These are phyloP conservation scores for Eledona agricola DNA, from an alignment of 2,888 invertebrate species.

Conservation along the genomic window DNA sequence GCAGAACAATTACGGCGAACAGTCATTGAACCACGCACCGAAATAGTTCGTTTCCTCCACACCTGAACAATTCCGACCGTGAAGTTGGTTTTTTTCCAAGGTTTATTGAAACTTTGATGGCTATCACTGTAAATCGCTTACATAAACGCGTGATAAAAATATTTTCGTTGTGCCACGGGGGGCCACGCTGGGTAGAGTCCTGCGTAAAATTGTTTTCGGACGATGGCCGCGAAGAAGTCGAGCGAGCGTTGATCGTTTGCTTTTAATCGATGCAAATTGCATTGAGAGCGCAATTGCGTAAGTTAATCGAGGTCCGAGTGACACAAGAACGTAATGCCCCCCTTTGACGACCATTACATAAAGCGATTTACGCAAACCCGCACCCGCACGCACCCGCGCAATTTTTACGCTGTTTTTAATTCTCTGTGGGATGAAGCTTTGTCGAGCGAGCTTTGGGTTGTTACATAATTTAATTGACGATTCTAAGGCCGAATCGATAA, in stretches of 20 bases:
- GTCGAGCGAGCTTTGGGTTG: no score
- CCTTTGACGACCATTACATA: slow-evolving; percentile 23
- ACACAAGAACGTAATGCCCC: no score
- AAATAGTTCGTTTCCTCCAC: slow-evolving; percentile 35
- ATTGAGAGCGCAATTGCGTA: slow-evolving; percentile 21
- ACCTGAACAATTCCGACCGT: slow-evolving; percentile 37
- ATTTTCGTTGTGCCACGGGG: slow-evolving; percentile 39
- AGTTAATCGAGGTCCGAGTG: no score
- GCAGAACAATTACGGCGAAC: slow-evolving; percentile 23
- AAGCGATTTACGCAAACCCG: slow-evolving; percentile 20
- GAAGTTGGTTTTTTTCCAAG: slow-evolving; percentile 37
- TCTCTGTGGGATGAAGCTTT: no score
- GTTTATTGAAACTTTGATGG: slow-evolving; percentile 38
- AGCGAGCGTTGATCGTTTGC: no score
- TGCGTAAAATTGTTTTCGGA: no score
- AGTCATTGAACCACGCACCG: slow-evolving; percentile 30
- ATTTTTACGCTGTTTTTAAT: no score
- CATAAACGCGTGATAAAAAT: slow-evolving; percentile 41
- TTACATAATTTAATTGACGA: slow-evolving; percentile 34
- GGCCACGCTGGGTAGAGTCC: no score
- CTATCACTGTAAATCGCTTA: slow-evolving; percentile 38
- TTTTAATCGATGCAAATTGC: slow-evolving; percentile 29
- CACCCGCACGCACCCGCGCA: no score
- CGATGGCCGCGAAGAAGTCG: no score
- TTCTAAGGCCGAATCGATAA: slow-evolving; percentile 47